Percentiles rank a stretch among this genome's conserved stretches.
These are phyloP conservation scores for Premnoplex brunnescens DNA, from an alignment of 2,797 vertebrate species.

Conservation along the genomic window DNA sequence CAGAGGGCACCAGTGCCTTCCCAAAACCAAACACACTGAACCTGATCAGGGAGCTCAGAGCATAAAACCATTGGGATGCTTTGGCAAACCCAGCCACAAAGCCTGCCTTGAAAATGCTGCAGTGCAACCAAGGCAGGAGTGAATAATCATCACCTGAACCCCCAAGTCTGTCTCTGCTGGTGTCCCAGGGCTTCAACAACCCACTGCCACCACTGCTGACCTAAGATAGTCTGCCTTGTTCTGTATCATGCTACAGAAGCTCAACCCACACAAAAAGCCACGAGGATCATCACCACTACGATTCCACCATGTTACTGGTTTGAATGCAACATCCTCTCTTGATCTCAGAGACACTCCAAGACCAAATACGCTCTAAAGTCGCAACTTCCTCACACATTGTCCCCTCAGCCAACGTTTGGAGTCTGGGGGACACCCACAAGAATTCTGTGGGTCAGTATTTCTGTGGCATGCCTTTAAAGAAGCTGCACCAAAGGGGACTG, in stretches of 20 bases:
- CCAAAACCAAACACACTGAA: background rate
- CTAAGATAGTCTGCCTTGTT: background rate
- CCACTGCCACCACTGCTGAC: background rate
- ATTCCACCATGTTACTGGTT: background rate
- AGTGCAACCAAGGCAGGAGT: background rate
- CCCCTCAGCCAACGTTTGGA: accelerated
- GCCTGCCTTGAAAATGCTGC: background rate
- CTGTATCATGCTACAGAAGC: background rate
- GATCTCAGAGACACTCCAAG: background rate
- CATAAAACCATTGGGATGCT: background rate
- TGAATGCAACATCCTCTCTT: background rate
- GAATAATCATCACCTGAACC: background rate
- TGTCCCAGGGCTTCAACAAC: background rate
- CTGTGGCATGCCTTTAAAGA: background rate
- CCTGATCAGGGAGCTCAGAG: background rate
- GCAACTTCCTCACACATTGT: background rate
- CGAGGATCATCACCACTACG: background rate
- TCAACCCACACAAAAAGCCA: background rate
- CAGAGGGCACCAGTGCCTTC: background rate
- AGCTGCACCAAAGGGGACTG: background rate
- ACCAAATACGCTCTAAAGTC: background rate
- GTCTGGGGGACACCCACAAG: background rate
- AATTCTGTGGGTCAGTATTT: background rate
- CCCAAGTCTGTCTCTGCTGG: background rate
- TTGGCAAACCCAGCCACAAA: background rate